Conservation (phyloP, 2,888 invertebrate genomes). For the Pheosia gnoma region DNA sequence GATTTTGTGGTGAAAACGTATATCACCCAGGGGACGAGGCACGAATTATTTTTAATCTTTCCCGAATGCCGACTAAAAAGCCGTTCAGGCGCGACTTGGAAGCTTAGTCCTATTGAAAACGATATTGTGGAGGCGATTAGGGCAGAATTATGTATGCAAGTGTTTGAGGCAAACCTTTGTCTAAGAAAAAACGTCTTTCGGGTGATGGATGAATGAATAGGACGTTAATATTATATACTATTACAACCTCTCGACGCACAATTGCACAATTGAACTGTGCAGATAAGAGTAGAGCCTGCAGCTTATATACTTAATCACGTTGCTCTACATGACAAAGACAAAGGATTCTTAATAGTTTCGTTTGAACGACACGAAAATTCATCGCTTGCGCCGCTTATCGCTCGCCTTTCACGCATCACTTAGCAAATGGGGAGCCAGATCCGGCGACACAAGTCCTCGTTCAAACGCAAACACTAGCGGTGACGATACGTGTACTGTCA, state of each 20-base stretch:
- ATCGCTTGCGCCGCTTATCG: conserved; percentile 6
- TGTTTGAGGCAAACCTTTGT: too few species aligned
- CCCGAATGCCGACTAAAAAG: too few species aligned
- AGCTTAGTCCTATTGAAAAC: too few species aligned
- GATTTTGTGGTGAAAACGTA: not conserved
- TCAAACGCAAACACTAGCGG: conserved; percentile 5
- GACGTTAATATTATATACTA: too few species aligned
- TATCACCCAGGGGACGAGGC: too few species aligned
- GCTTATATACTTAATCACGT: not conserved
- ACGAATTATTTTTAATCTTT: too few species aligned
- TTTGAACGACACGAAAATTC: not conserved
- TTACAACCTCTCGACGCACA: too few species aligned
- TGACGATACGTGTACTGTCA: conserved; percentile 5
- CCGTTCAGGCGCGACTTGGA: too few species aligned
- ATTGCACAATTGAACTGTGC: not conserved
- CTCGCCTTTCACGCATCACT: conserved; percentile 47
- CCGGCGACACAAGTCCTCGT: conserved; percentile 10
- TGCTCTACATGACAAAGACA: not conserved
- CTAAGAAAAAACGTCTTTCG: too few species aligned
- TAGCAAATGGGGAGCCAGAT: conserved; percentile 35
- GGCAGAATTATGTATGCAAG: too few species aligned
- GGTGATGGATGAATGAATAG: too few species aligned
- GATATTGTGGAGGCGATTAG: too few species aligned
- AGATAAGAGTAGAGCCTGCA: not conserved
- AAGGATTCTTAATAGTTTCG: not conserved